Base-by-base conservation (phyloP, 1,140 invertebrate genomes). In the Caenorhabditis remanei region DNA sequence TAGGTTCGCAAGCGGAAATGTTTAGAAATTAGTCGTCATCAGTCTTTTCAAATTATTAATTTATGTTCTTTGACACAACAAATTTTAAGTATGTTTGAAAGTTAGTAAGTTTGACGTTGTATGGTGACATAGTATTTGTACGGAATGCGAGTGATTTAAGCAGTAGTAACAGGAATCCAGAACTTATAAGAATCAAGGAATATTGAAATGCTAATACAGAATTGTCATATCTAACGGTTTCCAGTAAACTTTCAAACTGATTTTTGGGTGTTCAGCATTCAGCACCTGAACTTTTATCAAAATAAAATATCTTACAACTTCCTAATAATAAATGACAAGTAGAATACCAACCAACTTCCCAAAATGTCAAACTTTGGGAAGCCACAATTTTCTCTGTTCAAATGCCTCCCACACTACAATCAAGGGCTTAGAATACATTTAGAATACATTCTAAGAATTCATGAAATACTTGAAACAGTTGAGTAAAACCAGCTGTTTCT, bases 21-120 rank as follows among this genome's bases (percentile, higher is more conserved):
- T 50, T 79, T 79, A 4, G 16, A 43, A 46, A 46, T 71, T 67
- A 19, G 43, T 71, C 65, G 41, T 71, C 65, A 79, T 50, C 21
- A 32, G 53, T 79, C 21, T 53, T 46, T 50, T 50, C 19, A 48
- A 43, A 71, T 50, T 16, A 21, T n/a, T 71, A 71, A 46, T 43
- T 71, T 4, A 46, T 71, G 41, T 46, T 71, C 40, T 71, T 21
- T 32, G 61, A 32, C 24, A 58, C 56, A 58, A 21, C 56, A 65
- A 24, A 61, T 65, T 13, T 65, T 65, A 11, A 13, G 24, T 32
- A 32, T 32, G 7, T 32, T 63, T 63, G 1, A 19, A 21, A 58
- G n/a, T 6, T 58, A n/a, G n/a, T 32, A 2, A 32, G 32, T 58
- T 58, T 58, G 56, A 58, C 56, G 56, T 58, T 58, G 56, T 8